Evolutionary conservation across 35 echinoderm and acorn worm genomes (phyloP), one percentile per base, ranked within the genome.

Genomic region (Heliocidaris tuberculata): DNA sequence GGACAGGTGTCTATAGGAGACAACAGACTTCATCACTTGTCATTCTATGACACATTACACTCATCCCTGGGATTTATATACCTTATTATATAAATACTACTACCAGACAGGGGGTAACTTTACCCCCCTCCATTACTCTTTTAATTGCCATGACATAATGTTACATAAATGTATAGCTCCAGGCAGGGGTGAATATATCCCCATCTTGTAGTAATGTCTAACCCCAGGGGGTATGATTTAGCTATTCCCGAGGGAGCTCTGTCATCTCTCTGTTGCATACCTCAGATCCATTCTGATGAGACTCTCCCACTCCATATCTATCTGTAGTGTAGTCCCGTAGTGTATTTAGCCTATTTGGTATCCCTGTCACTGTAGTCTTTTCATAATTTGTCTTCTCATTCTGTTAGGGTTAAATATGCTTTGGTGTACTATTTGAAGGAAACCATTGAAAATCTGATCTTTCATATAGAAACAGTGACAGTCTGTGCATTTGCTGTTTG

Each of bases 11-110:
- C 65, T 19, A 1, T 7, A 78, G 65, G 65, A n/a, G 65, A 78
- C 65, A 4, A 27, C 65, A 78, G 65, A 78, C 65, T 78, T 17
- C 65, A 78, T 78, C 65, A 78, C 65, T 78, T 78, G 27, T 4
- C 65, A n/a, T 78, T 27, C 65, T 8, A 78, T 78, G 65, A 78
- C 65, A 78, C 65, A 56, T 56, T 56, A 56, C 52, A 56, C 52
- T 56, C 52, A 78, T 78, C 65, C 65, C 65, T 78, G 65, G 65
- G 65, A 78, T 78, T n/a, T 78, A 78, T 78, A 78, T 78, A 78
- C 65, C 27, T n/a, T 78, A 5, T 7, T 78, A 78, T n/a, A 78
- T 78, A 5, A 78, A 78, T 4, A n/a, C 21, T 7, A 27, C 27
- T 0, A 78, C 65, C 65, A 78, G 65, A 78, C 19, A 42, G 59